A percentile compares a stretch with the other conserved stretches of the same genome.
phyloP scores from a whole-genome alignment of 2,797 vertebrate species.

The Artibeus lituratus region DNA sequence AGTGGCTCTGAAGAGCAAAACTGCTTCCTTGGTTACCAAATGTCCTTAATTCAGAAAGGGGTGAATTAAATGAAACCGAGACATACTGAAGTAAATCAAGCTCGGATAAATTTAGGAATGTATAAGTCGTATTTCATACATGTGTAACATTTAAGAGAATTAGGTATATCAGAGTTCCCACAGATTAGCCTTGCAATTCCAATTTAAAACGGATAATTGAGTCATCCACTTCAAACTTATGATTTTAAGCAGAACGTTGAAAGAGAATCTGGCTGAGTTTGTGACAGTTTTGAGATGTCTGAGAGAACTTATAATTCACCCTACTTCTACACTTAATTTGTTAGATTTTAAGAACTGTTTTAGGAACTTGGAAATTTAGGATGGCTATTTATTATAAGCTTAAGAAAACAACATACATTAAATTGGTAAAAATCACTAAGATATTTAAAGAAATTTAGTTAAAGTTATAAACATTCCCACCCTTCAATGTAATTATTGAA shows the following conservation, averaged over 20 bases:
- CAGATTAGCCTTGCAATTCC: neutral
- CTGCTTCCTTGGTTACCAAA: neutral
- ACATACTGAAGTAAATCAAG: too few species aligned
- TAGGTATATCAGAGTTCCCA: neutral
- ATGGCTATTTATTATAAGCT: neutral
- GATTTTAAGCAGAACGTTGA: neutral
- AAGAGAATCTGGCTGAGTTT: neutral
- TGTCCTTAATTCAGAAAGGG: neutral
- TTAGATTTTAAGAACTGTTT: constrained; percentile 4
- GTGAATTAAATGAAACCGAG: neutral
- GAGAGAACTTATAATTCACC: neutral
- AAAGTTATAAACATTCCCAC: neutral
- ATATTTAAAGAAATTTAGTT: neutral
- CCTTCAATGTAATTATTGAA: neutral
- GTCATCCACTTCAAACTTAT: neutral
- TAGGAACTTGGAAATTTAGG: neutral
- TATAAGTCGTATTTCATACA: neutral
- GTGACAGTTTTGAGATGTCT: neutral
- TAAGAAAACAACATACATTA: neutral
- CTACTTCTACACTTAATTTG: neutral
- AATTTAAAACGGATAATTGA: neutral
- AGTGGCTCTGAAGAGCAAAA: neutral
- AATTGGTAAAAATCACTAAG: neutral
- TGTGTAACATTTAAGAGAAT: neutral
- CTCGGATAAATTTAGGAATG: neutral